Base-by-base conservation (phyloP, 2,888 invertebrate genomes). In the Dicranocentrus wangi region DNA sequence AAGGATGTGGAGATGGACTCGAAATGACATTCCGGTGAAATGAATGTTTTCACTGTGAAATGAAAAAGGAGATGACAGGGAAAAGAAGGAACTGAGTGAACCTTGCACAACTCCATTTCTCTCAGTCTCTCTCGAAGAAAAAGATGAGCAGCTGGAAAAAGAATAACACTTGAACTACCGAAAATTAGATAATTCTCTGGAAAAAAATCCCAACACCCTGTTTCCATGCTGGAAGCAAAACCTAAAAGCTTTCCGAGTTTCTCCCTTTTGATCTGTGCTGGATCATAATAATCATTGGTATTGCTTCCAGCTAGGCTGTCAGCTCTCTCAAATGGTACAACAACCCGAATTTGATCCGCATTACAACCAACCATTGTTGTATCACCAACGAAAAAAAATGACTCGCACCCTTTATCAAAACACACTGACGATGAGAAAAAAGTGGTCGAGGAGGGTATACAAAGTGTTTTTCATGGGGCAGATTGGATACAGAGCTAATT, bases 91-190 rank as follows among this genome's bases (percentile, higher is more conserved):
- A 19, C 53, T 5, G 19, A 32, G 32, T 27, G 43, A 39, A n/a
- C 15, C 15, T 15, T 21, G n/a, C 17, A 3, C n/a, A 28, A 69
- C 39, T 53, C 8, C 23, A 53, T 53, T 32, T 60, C 17, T 55
- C 17, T n/a, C n/a, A n/a, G n/a, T n/a, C 10, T 27, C 13, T 58
- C 27, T 42, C 19, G 53, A 39, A 27, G 58, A 76, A 55, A n/a
- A n/a, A 71, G 58, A 66, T 65, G 70, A 68, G 47, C 71, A 68
- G 68, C 66, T 79, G 82, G 70, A 65, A 63, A 65, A 66, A 69
- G 82, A 81, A 83, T 83, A 84, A 84, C 84, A 84, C 84, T 84
- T 81, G 81, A 84, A 73, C 69, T 70, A 43, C 66, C 39, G 82
- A 63, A 83, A 84, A 84, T 84, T 83, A 82, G 81, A 84, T 84